phyloP scores from a whole-genome alignment of 2,797 vertebrate genomes.

The Pangasius larnaudii region DNA sequence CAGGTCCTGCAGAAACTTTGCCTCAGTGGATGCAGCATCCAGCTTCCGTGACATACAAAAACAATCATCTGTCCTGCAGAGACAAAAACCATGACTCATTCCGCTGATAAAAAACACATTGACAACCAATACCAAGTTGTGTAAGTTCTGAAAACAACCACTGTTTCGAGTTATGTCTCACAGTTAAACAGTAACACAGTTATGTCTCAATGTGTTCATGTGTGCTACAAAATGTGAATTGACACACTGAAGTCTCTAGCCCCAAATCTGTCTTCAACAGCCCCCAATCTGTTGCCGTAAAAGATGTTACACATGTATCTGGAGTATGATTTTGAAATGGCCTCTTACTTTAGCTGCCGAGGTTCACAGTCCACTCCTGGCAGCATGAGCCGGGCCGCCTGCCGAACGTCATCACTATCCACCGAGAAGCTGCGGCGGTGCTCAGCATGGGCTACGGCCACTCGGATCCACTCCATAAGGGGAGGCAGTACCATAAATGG shows the following conservation, averaged over 20 bases:
- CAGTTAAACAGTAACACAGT: neutral
- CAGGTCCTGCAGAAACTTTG: slow-evolving; percentile 95
- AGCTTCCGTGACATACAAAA: slow-evolving; percentile 94
- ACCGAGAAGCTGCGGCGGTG: slow-evolving; percentile 95
- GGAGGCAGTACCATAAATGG: slow-evolving; percentile 94
- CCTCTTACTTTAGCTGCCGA: slow-evolving; percentile 87
- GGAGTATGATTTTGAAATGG: slow-evolving; percentile 51
- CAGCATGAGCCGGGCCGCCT: slow-evolving; percentile 91
- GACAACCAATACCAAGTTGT: neutral
- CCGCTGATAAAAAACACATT: neutral
- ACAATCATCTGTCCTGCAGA: slow-evolving; percentile 92
- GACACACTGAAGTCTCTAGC: neutral
- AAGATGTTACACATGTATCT: neutral
- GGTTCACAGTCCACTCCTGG: slow-evolving; percentile 97
- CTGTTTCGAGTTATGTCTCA: neutral
- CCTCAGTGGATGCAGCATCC: slow-evolving; percentile 92
- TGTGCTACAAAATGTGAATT: neutral
- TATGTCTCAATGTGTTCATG: neutral
- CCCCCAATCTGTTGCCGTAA: neutral
- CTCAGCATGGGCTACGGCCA: slow-evolving; percentile 89
- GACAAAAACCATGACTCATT: slow-evolving; percentile 41
- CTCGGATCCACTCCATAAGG: slow-evolving; percentile 97
- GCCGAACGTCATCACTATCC: slow-evolving; percentile 98
- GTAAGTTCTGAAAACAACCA: neutral
- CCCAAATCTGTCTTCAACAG: neutral